Evolutionary conservation across 2,113 vertebrate species (phyloP).

Genomic region (Xiphorhynchus elegans): DNA sequence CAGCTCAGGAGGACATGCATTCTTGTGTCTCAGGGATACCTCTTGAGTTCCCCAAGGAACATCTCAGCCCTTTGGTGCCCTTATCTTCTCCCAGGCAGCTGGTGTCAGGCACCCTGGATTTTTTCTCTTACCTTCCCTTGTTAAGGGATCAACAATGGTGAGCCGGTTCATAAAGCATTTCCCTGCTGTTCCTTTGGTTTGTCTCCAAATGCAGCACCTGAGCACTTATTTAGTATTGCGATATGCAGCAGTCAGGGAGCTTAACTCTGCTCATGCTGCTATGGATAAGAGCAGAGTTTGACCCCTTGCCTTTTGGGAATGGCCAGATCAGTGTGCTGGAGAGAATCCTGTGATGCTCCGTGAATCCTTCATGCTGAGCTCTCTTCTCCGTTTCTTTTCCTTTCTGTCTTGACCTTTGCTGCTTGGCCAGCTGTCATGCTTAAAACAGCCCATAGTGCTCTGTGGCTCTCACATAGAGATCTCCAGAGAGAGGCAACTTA

Average conservation of each 20-base stretch:
- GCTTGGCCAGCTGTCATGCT: conserved; percentile 5
- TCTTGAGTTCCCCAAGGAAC: neutral
- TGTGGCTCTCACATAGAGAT: neutral
- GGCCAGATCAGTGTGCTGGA: neutral
- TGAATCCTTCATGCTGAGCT: conserved; percentile 10
- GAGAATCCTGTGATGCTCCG: neutral
- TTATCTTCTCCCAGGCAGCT: neutral
- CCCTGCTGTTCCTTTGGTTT: neutral
- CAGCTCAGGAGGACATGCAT: neutral
- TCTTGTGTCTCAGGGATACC: neutral
- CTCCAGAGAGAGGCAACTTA: neutral
- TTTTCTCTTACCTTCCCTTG: neutral
- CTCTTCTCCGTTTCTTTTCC: neutral
- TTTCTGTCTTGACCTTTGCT: conserved; percentile 14
- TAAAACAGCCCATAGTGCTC: conserved; percentile 15
- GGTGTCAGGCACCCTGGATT: neutral
- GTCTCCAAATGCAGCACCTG: neutral
- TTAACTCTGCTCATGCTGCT: neutral
- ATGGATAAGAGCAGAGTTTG: neutral
- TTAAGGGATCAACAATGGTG: neutral
- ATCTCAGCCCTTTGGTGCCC: neutral
- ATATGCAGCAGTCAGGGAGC: neutral
- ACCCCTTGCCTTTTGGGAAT: neutral
- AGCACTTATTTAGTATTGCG: neutral
- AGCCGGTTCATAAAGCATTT: neutral